Evolutionary conservation across 2,797 vertebrate genomes (phyloP), one percentile per base, ranked within the genome.

Genomic region (Trematomus bernacchii): DNA sequence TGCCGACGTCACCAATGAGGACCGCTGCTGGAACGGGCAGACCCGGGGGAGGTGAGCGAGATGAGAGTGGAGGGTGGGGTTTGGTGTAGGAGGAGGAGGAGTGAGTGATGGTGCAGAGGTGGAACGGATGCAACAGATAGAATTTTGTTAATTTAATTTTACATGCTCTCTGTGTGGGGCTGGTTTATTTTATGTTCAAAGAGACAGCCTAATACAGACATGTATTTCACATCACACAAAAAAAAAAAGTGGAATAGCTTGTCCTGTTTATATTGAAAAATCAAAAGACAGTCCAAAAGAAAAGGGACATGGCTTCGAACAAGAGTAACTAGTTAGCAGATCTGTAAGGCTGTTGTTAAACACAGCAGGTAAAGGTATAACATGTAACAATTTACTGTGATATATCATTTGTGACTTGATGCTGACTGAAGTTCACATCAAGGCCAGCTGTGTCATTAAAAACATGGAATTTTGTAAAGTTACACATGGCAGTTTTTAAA

Each of bases 11-110:
- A 95, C 95, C 19, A 96, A 96, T 55, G 95, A 97, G 75, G 95
- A 96, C 9, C 93, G 92, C 65, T 97, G 97, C 94, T 98, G 97
- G 97, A 98, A 97, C 0, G 97, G 97, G 67, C 95, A 96, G 81
- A 95, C 92, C 44, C 93, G 95, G 63, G 96, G 96, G 90, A 95
- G 96, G 96, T 96, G 87, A 92, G 94, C n/a, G 9, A 74, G 84
- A 89, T 76, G 71, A 71, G 67, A 79, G 73, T 42, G 53, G 58
- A 62, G 55, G 60, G 8, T 13, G 42, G 44, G 43, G 54, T 14
- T 42, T 1, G 13, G 43, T 44, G 27, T 3, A 27, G 27, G n/a
- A 40, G 40, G 71, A 59, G 67, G 42, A 68, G 62, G 64, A 62
- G 74, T 21, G 59, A 74, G 77, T 6, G 61, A 66, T 51, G 50